A percentile compares a stretch with the other conserved stretches of the same genome.
Evolutionary conservation across 2,888 invertebrate species (phyloP).

Genomic region (Euzophera pinguis): DNA sequence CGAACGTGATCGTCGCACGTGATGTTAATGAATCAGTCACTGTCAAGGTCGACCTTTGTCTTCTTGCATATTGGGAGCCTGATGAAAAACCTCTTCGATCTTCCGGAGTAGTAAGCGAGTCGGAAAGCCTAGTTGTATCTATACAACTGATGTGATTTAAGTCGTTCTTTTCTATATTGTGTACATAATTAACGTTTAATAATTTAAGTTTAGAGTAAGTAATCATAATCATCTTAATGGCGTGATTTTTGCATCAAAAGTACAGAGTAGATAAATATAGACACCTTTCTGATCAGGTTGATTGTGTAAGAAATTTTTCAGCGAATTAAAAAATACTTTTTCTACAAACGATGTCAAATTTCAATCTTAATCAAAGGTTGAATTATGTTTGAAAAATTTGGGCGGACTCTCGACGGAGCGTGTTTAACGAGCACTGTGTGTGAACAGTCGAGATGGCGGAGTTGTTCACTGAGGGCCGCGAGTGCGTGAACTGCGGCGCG

Average conservation of each 20-base stretch:
- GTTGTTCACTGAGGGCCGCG: slow-evolving; percentile 95
- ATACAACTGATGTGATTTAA: too few species aligned
- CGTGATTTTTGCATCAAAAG: background rate
- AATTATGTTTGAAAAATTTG: slow-evolving; percentile 5
- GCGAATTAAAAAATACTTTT: too few species aligned
- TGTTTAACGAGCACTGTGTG: slow-evolving; percentile 36
- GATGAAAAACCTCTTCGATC: background rate
- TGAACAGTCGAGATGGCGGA: slow-evolving; percentile 82
- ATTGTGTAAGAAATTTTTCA: too few species aligned
- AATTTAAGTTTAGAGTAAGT: too few species aligned
- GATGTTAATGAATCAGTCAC: slow-evolving; percentile 30
- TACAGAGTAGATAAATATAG: background rate
- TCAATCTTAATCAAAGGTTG: too few species aligned
- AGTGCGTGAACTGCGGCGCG: slow-evolving; percentile 99
- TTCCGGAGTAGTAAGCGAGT: background rate
- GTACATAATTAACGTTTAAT: too few species aligned
- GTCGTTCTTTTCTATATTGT: too few species aligned
- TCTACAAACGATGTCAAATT: too few species aligned
- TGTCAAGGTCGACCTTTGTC: slow-evolving; percentile 34
- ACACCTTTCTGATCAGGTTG: too few species aligned
- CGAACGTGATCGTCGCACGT: slow-evolving; percentile 22
- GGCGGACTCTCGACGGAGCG: slow-evolving; percentile 23
- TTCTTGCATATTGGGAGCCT: background rate
- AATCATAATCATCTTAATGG: too few species aligned
- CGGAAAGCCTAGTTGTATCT: background rate